Conservation (phyloP, 2,797 vertebrate genomes). For the Sebastes taczanowskii region DNA sequence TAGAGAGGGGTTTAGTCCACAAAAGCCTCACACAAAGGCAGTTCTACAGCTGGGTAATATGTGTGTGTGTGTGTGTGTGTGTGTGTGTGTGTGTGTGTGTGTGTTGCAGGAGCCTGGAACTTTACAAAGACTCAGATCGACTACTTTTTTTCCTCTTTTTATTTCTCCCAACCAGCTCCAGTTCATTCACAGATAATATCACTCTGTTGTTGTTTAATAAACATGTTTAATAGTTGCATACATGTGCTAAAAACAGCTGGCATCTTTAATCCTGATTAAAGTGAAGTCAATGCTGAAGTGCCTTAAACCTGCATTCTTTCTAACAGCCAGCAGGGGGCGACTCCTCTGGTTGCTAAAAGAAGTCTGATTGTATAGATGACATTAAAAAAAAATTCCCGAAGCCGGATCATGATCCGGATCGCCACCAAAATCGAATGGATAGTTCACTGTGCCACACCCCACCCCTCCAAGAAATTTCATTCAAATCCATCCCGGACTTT, state of each 20-base stretch:
- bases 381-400: too few relatives aligned
- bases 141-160: constrained; percentile 4
- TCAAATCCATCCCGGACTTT: too few relatives aligned
- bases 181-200: background rate
- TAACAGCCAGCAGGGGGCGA: background rate
- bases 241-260: too few relatives aligned
- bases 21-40: constrained; percentile 61
- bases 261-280: too few relatives aligned
- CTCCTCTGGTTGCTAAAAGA: too few relatives aligned
- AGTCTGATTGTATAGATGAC: too few relatives aligned
- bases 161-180: background rate
- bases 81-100: constrained; percentile 6
- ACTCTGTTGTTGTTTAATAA: background rate
- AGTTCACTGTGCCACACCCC: too few relatives aligned
- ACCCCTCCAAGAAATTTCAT: too few relatives aligned
- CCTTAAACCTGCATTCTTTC: background rate
- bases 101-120: constrained; percentile 12
- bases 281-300: background rate
- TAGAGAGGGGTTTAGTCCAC: constrained; percentile 51
- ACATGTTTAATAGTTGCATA: background rate
- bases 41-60: background rate
- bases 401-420: too few relatives aligned
- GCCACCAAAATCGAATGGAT: too few relatives aligned
- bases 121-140: constrained; percentile 9
- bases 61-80: constrained; percentile 17